Conservation (phyloP, 2,113 vertebrate genomes). For the Dasyurus viverrinus region DNA sequence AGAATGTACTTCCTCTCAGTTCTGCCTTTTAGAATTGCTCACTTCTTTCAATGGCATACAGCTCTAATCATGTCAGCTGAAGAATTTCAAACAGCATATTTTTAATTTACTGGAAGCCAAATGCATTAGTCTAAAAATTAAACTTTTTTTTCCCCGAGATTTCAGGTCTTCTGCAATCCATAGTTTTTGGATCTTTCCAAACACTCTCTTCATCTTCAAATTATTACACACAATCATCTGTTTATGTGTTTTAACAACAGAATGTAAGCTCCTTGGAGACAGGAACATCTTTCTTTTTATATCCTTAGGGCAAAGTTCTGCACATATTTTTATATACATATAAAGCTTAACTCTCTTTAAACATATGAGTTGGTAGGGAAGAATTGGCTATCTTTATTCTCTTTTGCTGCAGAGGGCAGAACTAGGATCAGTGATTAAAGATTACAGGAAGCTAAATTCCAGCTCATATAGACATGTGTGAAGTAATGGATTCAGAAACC, state of each 20-base stretch:
- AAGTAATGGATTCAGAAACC: neutral
- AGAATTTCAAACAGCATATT: no score
- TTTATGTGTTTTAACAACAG: neutral
- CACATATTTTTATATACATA: neutral
- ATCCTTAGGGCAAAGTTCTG: neutral
- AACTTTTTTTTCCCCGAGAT: no score
- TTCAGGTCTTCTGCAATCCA: no score
- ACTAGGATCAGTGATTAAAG: neutral
- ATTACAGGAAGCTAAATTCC: neutral
- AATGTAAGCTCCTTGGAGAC: neutral
- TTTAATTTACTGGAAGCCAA: no score
- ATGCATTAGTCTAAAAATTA: no score
- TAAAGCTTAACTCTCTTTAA: neutral
- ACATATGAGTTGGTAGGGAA: neutral
- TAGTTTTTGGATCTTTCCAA: neutral
- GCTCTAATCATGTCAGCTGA: no score
- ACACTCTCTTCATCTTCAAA: neutral
- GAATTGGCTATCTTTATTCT: neutral
- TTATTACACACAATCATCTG: neutral
- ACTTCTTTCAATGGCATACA: no score
- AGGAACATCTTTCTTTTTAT: neutral
- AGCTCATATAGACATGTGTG: neutral
- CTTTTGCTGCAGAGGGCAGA: neutral
- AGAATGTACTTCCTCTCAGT: no score
- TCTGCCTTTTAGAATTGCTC: no score